Base-by-base conservation (phyloP, 2,797 vertebrate genomes). In the Mormyrus hasselquistii region DNA sequence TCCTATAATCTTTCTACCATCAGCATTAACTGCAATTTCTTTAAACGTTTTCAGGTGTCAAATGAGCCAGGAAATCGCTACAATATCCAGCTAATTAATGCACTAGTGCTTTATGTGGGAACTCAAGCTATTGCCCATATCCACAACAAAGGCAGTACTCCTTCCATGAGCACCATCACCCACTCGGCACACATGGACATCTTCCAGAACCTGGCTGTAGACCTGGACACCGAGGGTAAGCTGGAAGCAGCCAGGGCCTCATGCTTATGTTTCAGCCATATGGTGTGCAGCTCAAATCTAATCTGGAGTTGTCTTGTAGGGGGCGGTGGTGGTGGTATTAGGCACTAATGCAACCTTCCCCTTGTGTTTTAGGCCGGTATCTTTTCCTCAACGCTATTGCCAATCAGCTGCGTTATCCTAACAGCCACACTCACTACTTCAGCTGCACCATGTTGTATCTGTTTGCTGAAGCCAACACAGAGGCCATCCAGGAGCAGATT, bases 171-270 rank as follows among this genome's bases (percentile, higher is more conserved):
- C 96, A 99, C 99, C 89, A 99, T 99, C 91, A 99, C 99, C 10
- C 99, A 99, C 93, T 99, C 99, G 0, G 99, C 99, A 90, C 99
- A 99, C 94, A 99, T 99, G 99, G 99, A 99, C 94, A 99, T 99
- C 95, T 99, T 99, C 96, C 99, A 99, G 95, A 99, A 99, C 90
- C 94, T 99, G 91, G 99, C 99, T 41, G 99, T 99, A 92, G 99
- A 99, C 91, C 94, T 99, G 93, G 99, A 99, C 93, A 99, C 99
- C 12, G 99, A 99, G 94, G 99, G 99, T 99, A 91, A 96, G 95
- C 22, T 3, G 5, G n/a, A 12, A n/a, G 19, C 25, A 22, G 5
- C 41, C 29, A 47, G n/a, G 38, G 59, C 59, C 44, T 88, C 25
- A 57, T 34, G 12, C 22, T 50, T 16, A 7, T 49, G 49, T 52